Evolutionary conservation across 2,797 vertebrate species (phyloP), one percentile per base, ranked within the genome.

Genomic region (Pampus argenteus): DNA sequence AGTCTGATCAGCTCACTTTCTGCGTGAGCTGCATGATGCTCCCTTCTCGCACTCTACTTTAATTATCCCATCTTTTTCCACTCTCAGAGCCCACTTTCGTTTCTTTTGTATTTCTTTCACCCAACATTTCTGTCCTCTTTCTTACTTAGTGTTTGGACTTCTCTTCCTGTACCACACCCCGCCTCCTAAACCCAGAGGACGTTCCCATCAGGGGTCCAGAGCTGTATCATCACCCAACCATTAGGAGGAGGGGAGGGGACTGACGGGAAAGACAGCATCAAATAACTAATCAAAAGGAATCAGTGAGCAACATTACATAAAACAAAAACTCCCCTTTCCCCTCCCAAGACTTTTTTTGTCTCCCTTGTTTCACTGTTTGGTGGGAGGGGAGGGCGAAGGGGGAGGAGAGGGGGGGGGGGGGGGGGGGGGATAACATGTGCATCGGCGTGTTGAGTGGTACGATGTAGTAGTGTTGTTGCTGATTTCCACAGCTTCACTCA

Each of bases 401-500:
- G 57, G 65, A 31, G 10, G 66, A 68, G 63, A 22, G n/a, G 51
- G 38, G 59, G 49, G 5, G 20, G 18, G 28, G 54, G 34, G 25
- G 18, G 28, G 20, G 11, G 61, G 62, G 36, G 36, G 49, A 49
- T 54, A 44, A 75, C 79, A 74, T 66, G 84, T 71, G 79, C 76
- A 71, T 81, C 49, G n/a, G 76, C 63, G 74, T 54, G 74, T 82
- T 71, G 72, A 85, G 81, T 77, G 75, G 84, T 81, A 68, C 36
- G 25, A 77, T 55, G 81, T 85, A n/a, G 77, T 38, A 76, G 82
- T 68, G 54, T 86, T 76, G 83, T 87, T 89, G 76, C 80, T 82
- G 85, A 86, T 90, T 91, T 90, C 85, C 79, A 83, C 76, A 69
- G 78, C 90, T 82, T 91, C 86, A 75, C 84, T 89, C 86, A 66